Conservation (phyloP, 2,797 vertebrate species). For the Leontocebus nigricollis region DNA sequence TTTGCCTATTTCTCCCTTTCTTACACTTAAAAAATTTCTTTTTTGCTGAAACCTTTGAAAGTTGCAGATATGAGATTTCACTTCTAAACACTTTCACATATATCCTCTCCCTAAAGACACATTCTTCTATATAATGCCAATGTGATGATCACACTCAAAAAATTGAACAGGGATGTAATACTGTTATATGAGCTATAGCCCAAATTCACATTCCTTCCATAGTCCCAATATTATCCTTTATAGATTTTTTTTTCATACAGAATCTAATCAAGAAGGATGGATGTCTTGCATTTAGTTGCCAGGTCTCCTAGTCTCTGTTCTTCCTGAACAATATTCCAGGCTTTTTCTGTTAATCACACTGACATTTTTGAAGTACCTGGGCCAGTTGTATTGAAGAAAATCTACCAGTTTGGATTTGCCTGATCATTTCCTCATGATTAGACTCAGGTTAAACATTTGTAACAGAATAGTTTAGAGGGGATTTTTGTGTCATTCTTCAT, state of each 20-base stretch:
- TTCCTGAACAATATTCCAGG: neutral
- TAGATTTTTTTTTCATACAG: neutral
- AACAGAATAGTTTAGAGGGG: neutral
- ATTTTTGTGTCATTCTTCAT: neutral
- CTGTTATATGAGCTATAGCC: neutral
- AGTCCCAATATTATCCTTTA: neutral
- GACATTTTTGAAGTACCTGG: neutral
- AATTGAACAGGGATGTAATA: neutral
- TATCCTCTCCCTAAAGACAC: neutral
- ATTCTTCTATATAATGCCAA: neutral
- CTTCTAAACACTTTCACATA: neutral
- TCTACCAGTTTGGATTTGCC: neutral
- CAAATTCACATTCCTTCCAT: neutral
- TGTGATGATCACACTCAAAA: neutral
- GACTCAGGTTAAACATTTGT: neutral
- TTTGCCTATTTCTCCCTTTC: neutral
- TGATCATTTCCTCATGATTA: neutral
- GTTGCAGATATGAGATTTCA: neutral
- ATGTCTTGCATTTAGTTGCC: neutral
- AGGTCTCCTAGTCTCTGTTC: neutral
- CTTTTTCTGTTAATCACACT: neutral
- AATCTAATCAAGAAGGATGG: neutral
- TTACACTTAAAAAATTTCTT: neutral
- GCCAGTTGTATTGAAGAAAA: neutral
- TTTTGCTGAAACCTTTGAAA: neutral